These are phyloP conservation scores for Rana temporaria DNA, from an alignment of 2,113 vertebrate species.

Conservation along the genomic window DNA sequence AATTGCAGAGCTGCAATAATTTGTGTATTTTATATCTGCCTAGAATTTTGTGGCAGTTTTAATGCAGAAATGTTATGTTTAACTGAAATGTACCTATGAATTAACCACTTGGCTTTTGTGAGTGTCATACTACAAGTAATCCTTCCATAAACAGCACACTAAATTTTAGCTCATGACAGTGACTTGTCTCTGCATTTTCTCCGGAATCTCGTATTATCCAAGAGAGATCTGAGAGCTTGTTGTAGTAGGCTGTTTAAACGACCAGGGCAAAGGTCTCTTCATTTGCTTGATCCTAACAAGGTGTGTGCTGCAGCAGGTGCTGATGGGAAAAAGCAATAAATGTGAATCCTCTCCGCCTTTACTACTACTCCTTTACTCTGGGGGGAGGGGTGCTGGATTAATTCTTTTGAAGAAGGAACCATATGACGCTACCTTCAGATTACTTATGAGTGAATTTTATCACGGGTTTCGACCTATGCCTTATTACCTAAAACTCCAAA, in stretches of 20 bases:
- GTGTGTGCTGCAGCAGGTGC: constrained; percentile 59
- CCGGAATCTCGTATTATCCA: neutral
- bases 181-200: no score
- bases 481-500: neutral
- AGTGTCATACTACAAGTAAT: no score
- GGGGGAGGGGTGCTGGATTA: constrained; percentile 26
- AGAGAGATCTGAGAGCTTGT: constrained; percentile 7
- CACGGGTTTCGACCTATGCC: neutral
- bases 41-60: no score
- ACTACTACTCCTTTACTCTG: neutral
- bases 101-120: no score
- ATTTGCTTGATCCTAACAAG: constrained; percentile 49
- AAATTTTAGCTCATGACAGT: no score
- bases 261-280: constrained; percentile 63
- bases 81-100: no score
- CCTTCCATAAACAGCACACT: no score
- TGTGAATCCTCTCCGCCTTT: constrained; percentile 16
- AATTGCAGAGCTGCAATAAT: no score
- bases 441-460: neutral
- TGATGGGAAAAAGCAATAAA: constrained; percentile 66
- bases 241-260: constrained; percentile 67
- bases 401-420: neutral
- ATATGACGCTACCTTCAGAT: neutral
- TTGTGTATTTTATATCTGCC: no score
- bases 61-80: no score